These are phyloP conservation scores for Polia nebulosa DNA, from an alignment of 2,888 invertebrate species.

Conservation along the genomic window DNA sequence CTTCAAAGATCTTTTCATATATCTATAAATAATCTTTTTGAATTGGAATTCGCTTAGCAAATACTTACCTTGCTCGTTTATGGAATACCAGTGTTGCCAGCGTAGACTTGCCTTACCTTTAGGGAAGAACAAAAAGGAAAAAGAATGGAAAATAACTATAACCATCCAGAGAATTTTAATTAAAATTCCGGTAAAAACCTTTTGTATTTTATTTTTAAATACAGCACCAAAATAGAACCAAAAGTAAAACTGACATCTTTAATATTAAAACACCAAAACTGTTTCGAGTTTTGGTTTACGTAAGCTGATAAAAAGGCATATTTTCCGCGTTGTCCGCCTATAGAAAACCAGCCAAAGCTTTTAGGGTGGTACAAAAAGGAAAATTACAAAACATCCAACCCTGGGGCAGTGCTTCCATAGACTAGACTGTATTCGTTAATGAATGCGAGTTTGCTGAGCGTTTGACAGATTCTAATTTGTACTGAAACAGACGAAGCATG, in stretches of 20 bases:
- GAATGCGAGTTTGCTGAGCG: constrained; percentile 71
- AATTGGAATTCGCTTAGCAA: constrained; percentile 67
- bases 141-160: constrained; percentile 58
- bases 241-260: neutral
- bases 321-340: constrained; percentile 2
- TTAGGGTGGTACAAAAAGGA: constrained; percentile 73
- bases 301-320: constrained; percentile 11
- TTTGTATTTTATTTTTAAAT: too few relatives aligned
- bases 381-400: constrained; percentile 68
- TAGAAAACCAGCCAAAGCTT: constrained; percentile 51
- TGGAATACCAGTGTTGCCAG: constrained; percentile 69
- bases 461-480: constrained; percentile 77
- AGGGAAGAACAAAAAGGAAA: constrained; percentile 70
- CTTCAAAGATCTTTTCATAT: constrained; percentile 39
- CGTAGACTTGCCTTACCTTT: constrained; percentile 64
- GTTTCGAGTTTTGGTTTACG: neutral
- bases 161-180: constrained; percentile 23
- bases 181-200: too few relatives aligned
- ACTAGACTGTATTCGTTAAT: constrained; percentile 75
- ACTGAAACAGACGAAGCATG: constrained; percentile 63
- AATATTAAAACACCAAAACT: neutral
- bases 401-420: constrained; percentile 65
- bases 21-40: constrained; percentile 36
- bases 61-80: constrained; percentile 67
- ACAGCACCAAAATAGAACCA: neutral